Percentiles rank a stretch among this genome's conserved stretches.
These are phyloP conservation scores for Synaphobranchus kaupii DNA, from an alignment of 2,797 vertebrate species.

Conservation along the genomic window DNA sequence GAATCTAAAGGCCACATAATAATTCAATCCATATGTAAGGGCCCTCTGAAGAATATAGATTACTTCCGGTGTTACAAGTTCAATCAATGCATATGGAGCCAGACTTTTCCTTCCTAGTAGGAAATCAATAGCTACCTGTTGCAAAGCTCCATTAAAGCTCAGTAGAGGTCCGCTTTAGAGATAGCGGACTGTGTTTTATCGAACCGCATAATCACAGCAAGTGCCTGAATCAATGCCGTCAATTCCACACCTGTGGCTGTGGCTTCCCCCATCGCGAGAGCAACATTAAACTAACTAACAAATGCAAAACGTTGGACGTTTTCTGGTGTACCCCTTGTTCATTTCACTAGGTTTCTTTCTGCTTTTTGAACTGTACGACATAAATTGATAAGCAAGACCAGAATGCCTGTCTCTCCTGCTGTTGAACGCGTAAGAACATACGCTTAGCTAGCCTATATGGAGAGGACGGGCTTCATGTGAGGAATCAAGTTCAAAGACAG, in stretches of 20 bases:
- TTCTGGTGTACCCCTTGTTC: background rate
- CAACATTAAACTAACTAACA: background rate
- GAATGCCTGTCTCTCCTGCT: background rate
- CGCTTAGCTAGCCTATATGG: background rate
- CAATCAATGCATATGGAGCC: constrained; percentile 68
- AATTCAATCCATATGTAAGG: constrained; percentile 53
- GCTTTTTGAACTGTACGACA: background rate
- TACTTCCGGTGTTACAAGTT: constrained; percentile 71
- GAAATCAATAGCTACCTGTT: constrained; percentile 71
- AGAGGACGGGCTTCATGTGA: constrained; percentile 13
- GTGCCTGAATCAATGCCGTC: constrained; percentile 66
- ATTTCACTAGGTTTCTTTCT: constrained; percentile 13
- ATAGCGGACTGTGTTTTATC: constrained; percentile 60
- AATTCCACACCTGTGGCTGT: constrained; percentile 54
- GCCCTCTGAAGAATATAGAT: constrained; percentile 63
- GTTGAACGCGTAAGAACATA: background rate
- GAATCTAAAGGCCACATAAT: constrained; percentile 55
- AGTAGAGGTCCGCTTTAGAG: constrained; percentile 60
- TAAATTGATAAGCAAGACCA: no score
- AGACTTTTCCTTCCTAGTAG: constrained; percentile 68
- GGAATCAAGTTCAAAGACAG: background rate
- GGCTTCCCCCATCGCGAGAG: background rate
- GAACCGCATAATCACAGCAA: constrained; percentile 56
- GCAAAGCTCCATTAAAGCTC: constrained; percentile 65
- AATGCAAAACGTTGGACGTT: background rate